Evolutionary conservation across 2,113 vertebrate genomes (phyloP).

Genomic region (Macroglossus sobrinus): DNA sequence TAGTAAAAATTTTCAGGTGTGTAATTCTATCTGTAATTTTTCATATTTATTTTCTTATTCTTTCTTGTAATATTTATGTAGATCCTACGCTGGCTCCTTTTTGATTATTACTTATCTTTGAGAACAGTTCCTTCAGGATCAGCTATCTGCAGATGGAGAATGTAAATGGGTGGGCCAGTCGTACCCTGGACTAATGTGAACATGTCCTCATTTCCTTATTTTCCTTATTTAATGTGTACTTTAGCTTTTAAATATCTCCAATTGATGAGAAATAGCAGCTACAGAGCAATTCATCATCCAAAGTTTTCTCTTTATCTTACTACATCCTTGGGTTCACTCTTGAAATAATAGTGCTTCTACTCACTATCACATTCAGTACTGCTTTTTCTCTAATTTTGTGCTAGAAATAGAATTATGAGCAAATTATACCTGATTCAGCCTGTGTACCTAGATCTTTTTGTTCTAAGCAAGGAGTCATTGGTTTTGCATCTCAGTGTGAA

Average conservation of each 20-base stretch:
- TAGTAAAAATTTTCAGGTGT: neutral
- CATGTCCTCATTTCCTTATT: neutral
- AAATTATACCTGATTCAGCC: neutral
- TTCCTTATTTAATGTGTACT: neutral
- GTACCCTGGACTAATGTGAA: neutral
- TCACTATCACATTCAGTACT: neutral
- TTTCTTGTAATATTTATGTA: neutral
- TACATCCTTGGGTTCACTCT: neutral
- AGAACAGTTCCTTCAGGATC: neutral
- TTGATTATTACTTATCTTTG: neutral
- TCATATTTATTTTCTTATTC: neutral
- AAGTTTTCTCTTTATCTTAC: neutral
- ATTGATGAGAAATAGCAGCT: neutral
- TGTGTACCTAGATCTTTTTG: neutral
- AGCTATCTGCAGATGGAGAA: neutral
- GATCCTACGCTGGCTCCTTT: neutral
- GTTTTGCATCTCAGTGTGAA: neutral
- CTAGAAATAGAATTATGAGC: neutral
- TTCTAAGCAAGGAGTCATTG: neutral
- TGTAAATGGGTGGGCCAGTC: neutral
- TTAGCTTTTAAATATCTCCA: neutral
- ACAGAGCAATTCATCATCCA: neutral
- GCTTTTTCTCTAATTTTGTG: neutral
- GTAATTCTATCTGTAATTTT: neutral
- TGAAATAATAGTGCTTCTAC: neutral